Percentiles rank a stretch among this genome's conserved stretches.
These are phyloP conservation scores for Philantomba maxwellii DNA, from an alignment of 2,113 vertebrate species.

Conservation along the genomic window DNA sequence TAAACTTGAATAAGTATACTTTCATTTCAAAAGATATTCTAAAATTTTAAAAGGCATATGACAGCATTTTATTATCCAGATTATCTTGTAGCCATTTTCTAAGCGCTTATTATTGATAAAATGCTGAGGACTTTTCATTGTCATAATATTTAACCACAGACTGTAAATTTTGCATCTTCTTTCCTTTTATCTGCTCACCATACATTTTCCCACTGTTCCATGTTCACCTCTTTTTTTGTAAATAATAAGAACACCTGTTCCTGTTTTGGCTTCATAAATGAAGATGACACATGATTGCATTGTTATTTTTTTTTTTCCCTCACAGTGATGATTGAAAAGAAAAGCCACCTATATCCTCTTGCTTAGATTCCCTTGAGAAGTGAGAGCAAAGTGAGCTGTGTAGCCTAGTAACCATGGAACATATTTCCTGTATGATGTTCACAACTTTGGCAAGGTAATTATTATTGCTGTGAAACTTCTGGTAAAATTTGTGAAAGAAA, in stretches of 20 bases:
- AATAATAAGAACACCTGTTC: not conserved
- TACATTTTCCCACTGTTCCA: not conserved
- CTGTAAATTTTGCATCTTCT: not conserved
- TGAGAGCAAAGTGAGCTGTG: not conserved
- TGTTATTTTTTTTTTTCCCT: not conserved
- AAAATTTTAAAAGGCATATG: not conserved
- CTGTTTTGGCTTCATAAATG: conserved; percentile 11
- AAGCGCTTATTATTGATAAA: not conserved
- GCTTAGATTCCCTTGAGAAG: conserved; percentile 26
- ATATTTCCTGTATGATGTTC: conserved; percentile 21
- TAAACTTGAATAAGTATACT: not conserved
- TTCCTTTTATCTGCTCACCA: not conserved
- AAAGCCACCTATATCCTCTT: not conserved
- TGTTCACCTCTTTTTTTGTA: not conserved
- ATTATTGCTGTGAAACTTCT: not conserved
- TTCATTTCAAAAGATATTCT: not conserved
- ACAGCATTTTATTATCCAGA: not conserved
- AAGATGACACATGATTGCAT: not conserved
- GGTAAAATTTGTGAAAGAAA: not conserved
- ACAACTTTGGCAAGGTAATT: conserved; percentile 7
- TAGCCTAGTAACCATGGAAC: not conserved
- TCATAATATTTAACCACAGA: not conserved
- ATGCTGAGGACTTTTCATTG: not conserved
- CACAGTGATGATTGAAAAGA: not conserved
- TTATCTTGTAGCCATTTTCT: not conserved